phyloP scores from a whole-genome alignment of 2,888 invertebrate genomes.

The Agelastica alni region DNA sequence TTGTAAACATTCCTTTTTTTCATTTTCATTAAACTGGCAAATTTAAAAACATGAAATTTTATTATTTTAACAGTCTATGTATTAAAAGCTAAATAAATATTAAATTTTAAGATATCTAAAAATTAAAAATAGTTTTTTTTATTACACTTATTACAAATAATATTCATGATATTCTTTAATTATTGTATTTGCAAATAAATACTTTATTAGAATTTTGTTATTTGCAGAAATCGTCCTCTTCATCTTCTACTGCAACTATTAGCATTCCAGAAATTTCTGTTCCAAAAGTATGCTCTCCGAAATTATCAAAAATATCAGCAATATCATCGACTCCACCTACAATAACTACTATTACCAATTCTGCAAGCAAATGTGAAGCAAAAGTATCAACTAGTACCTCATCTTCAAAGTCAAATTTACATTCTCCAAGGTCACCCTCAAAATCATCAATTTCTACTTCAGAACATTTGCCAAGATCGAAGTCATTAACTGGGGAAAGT shows the following conservation, averaged over 20 bases:
- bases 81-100: too few relatives aligned
- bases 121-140: too few relatives aligned
- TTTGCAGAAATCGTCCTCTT: conserved; percentile 36
- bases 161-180: too few relatives aligned
- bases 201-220: too few relatives aligned
- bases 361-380: conserved; percentile 32
- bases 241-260: conserved; percentile 23
- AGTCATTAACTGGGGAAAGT: conserved; percentile 23
- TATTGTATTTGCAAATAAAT: too few relatives aligned
- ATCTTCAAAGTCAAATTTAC: conserved; percentile 22
- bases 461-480: conserved; percentile 29
- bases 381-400: conserved; percentile 28
- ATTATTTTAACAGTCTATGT: too few relatives aligned
- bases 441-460: conserved; percentile 18
- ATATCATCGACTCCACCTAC: conserved; percentile 21
- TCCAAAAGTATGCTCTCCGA: conserved; percentile 34
- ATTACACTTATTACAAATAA: too few relatives aligned
- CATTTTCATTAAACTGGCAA: too few relatives aligned
- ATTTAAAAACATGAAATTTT: too few relatives aligned
- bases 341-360: conserved; percentile 28
- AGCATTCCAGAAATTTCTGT: conserved; percentile 33
- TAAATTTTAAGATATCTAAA: too few relatives aligned
- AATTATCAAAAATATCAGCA: conserved; percentile 34
- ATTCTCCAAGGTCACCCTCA: conserved; percentile 28
- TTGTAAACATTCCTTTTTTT: too few relatives aligned